Conservation (phyloP, 2,113 vertebrate genomes). For the Dromaius novaehollandiae region DNA sequence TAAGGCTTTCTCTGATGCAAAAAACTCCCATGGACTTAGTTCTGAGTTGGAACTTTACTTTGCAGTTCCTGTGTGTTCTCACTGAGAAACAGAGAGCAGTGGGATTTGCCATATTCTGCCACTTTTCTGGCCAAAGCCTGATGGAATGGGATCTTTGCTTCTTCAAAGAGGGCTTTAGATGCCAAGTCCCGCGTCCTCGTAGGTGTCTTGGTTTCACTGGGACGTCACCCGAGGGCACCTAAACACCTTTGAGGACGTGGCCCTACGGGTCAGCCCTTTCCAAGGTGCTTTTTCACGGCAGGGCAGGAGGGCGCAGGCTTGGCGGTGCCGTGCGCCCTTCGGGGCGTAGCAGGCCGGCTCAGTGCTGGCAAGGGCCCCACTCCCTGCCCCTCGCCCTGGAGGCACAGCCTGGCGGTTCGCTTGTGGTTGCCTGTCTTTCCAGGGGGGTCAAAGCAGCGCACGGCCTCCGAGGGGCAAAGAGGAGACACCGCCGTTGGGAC, state of each 20-base stretch:
- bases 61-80: background rate
- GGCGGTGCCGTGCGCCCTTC: background rate
- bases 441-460: background rate
- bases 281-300: rapidly evolving
- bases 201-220: background rate
- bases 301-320: no score
- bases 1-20: background rate
- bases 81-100: background rate
- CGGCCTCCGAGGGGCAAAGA: background rate
- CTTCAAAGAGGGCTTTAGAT: background rate
- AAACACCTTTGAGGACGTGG: rapidly evolving
- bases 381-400: rapidly evolving
- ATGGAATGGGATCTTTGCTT: background rate
- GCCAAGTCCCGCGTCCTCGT: background rate
- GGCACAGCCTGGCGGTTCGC: background rate
- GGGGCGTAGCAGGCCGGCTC: background rate
- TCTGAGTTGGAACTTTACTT: background rate
- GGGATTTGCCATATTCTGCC: background rate
- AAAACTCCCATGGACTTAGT: background rate
- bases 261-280: rapidly evolving
- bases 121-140: rapidly evolving
- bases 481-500: background rate
- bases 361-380: background rate
- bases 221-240: background rate
- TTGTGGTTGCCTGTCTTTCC: background rate